phyloP scores from a whole-genome alignment of 2,797 vertebrate species.

The Hydrolagus colliei region DNA sequence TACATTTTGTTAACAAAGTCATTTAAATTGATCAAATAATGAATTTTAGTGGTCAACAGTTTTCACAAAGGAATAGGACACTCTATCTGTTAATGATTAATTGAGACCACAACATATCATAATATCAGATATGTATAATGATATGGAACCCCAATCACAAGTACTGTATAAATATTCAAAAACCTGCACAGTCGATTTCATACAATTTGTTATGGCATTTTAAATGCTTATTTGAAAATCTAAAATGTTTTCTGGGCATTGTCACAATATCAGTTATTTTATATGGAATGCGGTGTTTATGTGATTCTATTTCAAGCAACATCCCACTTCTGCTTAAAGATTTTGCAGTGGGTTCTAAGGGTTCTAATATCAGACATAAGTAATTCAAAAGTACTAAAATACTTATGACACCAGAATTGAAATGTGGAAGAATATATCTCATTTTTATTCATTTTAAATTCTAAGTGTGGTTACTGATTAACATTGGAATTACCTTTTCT shows the following conservation, averaged over 20 bases:
- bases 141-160: neutral
- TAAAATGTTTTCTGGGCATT: neutral
- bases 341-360: neutral
- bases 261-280: neutral
- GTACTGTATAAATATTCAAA: slow-evolving; percentile 4
- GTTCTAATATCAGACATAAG: neutral
- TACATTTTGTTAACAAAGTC: neutral
- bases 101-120: neutral
- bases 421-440: neutral
- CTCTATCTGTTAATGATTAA: neutral
- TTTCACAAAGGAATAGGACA: slow-evolving; percentile 20
- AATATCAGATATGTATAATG: neutral
- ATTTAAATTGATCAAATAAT: slow-evolving; percentile 5
- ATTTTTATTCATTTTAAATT: neutral
- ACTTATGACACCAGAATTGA: neutral
- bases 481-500: neutral
- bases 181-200: neutral
- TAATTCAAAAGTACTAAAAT: neutral
- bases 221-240: neutral
- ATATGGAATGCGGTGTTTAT: neutral
- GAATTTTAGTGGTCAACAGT: slow-evolving; percentile 6
- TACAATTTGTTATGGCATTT: neutral
- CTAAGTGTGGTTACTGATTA: neutral
- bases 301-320: neutral
- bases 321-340: neutral